These are phyloP conservation scores for Drosophila varians DNA, from an alignment of 1,140 invertebrate genomes.

Conservation along the genomic window DNA sequence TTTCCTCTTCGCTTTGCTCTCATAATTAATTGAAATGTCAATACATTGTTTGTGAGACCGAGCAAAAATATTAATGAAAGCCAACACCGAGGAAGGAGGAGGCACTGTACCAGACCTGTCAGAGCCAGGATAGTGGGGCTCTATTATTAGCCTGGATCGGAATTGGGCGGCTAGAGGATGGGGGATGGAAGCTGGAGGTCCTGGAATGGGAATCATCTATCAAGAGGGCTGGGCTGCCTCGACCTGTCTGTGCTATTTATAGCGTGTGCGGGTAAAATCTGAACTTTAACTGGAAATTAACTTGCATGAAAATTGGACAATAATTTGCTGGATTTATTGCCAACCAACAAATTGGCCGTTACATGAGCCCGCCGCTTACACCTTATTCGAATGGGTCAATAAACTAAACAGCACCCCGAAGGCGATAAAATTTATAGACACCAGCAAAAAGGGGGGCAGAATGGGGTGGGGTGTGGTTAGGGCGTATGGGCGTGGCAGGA, in stretches of 20 bases:
- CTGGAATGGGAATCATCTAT: conserved; percentile 57
- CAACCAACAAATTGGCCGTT: conserved; percentile 61
- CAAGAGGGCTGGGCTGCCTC: conserved; percentile 19
- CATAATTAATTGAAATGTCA: conserved; percentile 82
- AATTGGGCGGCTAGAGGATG: neutral
- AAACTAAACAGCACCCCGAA: conserved; percentile 59
- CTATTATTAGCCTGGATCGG: neutral
- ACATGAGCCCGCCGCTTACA: conserved; percentile 35
- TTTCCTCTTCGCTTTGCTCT: neutral
- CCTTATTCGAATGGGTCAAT: conserved; percentile 68
- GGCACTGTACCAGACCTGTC: neutral
- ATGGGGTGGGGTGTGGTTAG: neutral
- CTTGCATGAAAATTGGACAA: conserved; percentile 63
- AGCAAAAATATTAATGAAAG: conserved; percentile 67
- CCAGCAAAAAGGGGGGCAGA: neutral
- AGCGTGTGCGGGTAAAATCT: conserved; percentile 38
- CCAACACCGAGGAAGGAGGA: conserved; percentile 3
- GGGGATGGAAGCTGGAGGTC: conserved; percentile 9
- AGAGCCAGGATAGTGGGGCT: neutral
- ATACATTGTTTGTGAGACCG: conserved; percentile 66
- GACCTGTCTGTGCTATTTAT: conserved; percentile 55
- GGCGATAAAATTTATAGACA: conserved; percentile 69
- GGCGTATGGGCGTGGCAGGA: conserved; percentile 17
- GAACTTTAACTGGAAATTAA: conserved; percentile 75
- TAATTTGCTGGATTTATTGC: conserved; percentile 60